Evolutionary conservation across 23 tunicate genomes (phyloP).

Genomic region (Pegea sp.): DNA sequence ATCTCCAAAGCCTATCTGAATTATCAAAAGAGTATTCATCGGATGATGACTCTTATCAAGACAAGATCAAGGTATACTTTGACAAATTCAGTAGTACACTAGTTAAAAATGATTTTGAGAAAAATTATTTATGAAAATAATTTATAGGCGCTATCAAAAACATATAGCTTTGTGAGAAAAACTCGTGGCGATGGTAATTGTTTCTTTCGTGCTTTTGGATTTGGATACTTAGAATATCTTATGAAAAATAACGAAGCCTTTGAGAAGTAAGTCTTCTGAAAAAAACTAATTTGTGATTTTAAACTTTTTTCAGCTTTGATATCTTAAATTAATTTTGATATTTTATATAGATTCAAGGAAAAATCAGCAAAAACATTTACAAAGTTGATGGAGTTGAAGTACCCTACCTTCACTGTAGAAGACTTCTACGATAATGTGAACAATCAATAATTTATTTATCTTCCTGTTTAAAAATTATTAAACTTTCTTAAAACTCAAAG

Average conservation of each 20-base stretch:
- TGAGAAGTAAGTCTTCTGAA: conserved; percentile 17
- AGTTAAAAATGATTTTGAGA: too few relatives aligned
- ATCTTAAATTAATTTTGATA: not conserved
- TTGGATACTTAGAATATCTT: conserved; percentile 68
- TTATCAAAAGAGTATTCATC: conserved; percentile 38
- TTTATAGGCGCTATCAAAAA: conserved; percentile 21
- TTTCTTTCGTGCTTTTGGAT: conserved; percentile 85
- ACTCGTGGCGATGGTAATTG: conserved; percentile 88
- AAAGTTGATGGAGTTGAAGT: conserved; percentile 39
- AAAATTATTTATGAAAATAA: too few relatives aligned
- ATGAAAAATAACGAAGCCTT: conserved; percentile 24
- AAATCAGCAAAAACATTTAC: conserved; percentile 26
- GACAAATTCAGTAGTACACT: too few relatives aligned
- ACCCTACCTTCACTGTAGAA: conserved; percentile 84
- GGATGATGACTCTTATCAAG: conserved; percentile 32
- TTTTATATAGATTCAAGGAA: conserved; percentile 25
- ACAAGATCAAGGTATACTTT: conserved; percentile 28
- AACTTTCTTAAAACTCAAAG: not conserved
- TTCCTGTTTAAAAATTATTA: not conserved
- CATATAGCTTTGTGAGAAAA: conserved; percentile 49
- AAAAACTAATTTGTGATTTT: not conserved
- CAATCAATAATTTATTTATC: not conserved
- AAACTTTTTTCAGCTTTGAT: not conserved
- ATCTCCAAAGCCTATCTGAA: conserved; percentile 11
- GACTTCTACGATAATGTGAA: conserved; percentile 76